Percentiles rank a stretch among this genome's conserved stretches.
phyloP scores from a whole-genome alignment of 2,888 invertebrate genomes.

The Ctenicera cuprea region DNA sequence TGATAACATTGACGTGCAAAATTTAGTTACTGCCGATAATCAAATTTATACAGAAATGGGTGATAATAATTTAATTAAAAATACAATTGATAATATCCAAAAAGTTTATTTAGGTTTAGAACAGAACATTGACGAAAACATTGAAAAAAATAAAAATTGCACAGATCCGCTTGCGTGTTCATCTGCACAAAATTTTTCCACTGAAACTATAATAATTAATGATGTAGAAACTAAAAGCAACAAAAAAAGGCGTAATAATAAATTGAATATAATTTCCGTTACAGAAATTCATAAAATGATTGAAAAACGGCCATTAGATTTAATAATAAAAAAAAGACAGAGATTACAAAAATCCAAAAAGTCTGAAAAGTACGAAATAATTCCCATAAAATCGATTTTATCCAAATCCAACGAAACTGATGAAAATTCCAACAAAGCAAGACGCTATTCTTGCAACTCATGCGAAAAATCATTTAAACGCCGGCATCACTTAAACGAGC shows the following conservation, averaged over 20 bases:
- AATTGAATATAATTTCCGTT: slow-evolving; percentile 25
- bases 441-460: slow-evolving; percentile 65
- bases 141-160: not conserved
- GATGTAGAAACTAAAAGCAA: not conserved
- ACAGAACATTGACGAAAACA: not conserved
- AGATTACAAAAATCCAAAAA: not conserved
- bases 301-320: slow-evolving; percentile 12
- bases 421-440: slow-evolving; percentile 41
- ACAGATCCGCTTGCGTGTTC: not conserved
- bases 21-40: slow-evolving; percentile 25
- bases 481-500: slow-evolving; percentile 67
- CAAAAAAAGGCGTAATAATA: slow-evolving; percentile 4
- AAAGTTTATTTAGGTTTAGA: not conserved
- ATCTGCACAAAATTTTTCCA: not conserved
- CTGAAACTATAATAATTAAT: not conserved
- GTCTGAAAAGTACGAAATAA: not conserved
- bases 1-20: slow-evolving; percentile 29
- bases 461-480: slow-evolving; percentile 68
- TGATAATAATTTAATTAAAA: not conserved
- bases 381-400: not conserved
- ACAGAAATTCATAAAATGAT: slow-evolving; percentile 29
- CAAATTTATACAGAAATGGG: slow-evolving; percentile 11
- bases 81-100: slow-evolving; percentile 4
- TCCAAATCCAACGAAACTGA: not conserved
- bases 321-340: not conserved